phyloP scores from a whole-genome alignment of 2,888 invertebrate genomes.

The Agonopterix subpropinquella region DNA sequence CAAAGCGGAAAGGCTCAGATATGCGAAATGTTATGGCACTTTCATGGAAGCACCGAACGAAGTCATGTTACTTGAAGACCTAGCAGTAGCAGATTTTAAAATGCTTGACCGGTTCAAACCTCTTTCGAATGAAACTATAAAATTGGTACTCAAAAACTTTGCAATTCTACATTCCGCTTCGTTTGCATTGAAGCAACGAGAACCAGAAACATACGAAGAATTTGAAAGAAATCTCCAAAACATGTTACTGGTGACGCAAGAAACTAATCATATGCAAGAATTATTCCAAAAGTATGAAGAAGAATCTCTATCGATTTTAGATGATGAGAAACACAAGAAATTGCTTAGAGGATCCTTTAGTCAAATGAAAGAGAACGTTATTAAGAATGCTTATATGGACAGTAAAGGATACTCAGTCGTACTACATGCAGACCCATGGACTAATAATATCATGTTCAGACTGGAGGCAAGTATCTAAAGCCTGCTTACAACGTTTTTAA shows the following conservation, averaged over 20 bases:
- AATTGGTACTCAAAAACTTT: no score
- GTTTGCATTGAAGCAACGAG: conserved; percentile 19
- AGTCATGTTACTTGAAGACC: conserved; percentile 36
- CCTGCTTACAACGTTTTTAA: no score
- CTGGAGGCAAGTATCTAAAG: conserved; percentile 12
- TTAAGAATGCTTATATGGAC: conserved; percentile 3
- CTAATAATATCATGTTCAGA: neutral
- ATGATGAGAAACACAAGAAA: neutral
- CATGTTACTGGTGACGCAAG: conserved; percentile 5
- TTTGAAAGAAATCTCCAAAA: conserved; percentile 14
- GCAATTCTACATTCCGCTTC: no score
- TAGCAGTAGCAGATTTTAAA: conserved; percentile 19
- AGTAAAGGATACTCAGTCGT: conserved; percentile 15
- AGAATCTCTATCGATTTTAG: neutral
- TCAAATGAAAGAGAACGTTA: neutral
- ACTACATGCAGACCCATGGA: conserved; percentile 25
- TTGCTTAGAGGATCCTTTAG: neutral
- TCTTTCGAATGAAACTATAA: no score
- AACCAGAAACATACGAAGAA: conserved; percentile 18
- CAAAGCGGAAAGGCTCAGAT: conserved; percentile 21
- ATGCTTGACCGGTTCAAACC: conserved; percentile 18
- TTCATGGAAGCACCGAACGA: conserved; percentile 24
- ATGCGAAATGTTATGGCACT: conserved; percentile 30
- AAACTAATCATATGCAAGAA: neutral
- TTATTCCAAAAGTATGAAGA: conserved; percentile 5